These are phyloP conservation scores for Orthosia gracilis DNA, from an alignment of 2,888 invertebrate genomes.

Conservation along the genomic window DNA sequence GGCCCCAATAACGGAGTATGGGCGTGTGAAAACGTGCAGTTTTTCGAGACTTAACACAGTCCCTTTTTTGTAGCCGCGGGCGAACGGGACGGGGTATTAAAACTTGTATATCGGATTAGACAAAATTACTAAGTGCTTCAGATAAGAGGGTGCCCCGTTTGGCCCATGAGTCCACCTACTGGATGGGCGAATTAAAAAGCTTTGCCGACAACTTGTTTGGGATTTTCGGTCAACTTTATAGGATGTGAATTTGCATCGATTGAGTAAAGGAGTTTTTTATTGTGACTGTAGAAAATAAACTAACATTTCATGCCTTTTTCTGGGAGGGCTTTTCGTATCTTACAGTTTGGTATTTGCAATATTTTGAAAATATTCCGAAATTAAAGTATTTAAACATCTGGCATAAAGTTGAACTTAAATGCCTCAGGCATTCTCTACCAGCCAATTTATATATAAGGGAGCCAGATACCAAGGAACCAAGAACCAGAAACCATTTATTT, in stretches of 20 bases:
- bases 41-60: constrained; percentile 84
- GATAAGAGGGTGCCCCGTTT: constrained; percentile 78
- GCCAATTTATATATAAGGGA: too few relatives aligned
- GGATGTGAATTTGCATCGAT: constrained; percentile 22
- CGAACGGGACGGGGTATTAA: constrained; percentile 85
- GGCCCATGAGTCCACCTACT: constrained; percentile 45
- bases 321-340: not conserved
- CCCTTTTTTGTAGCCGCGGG: constrained; percentile 88
- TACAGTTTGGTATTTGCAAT: not conserved
- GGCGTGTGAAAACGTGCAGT: constrained; percentile 89
- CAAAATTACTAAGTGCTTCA: constrained; percentile 89
- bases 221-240: constrained; percentile 42
- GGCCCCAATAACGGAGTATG: constrained; percentile 63
- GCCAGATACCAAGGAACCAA: too few relatives aligned
- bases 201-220: constrained; percentile 50
- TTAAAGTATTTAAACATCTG: too few relatives aligned
- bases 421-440: too few relatives aligned
- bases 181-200: constrained; percentile 65
- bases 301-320: not conserved
- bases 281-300: not conserved
- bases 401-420: too few relatives aligned
- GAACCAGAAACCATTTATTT: too few relatives aligned
- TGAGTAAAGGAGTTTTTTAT: constrained; percentile 1
- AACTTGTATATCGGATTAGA: constrained; percentile 90
- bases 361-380: not conserved